Evolutionary conservation across 2,797 vertebrate genomes (phyloP).

Genomic region (Poecilia wingei): DNA sequence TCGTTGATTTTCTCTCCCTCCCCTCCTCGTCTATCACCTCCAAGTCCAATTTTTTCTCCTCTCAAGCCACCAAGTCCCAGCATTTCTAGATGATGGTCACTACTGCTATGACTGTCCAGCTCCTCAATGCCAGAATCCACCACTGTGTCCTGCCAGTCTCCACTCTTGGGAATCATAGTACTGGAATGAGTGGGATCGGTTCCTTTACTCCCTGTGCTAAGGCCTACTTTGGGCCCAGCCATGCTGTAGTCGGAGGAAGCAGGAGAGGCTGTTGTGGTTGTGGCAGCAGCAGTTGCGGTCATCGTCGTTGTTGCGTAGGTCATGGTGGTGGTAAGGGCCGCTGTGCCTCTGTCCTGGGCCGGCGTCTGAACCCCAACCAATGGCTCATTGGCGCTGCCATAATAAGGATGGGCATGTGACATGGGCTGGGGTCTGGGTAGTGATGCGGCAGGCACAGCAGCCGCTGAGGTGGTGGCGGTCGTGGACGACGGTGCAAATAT

Average conservation of each 20-base stretch:
- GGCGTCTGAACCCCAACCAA: constrained; percentile 41
- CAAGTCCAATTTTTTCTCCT: constrained; percentile 63
- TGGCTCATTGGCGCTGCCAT: constrained; percentile 59
- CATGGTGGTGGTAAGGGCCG: constrained; percentile 75
- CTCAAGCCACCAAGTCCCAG: constrained; percentile 80
- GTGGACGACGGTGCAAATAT: constrained; percentile 68
- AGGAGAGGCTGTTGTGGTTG: constrained; percentile 71
- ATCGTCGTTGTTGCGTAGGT: constrained; percentile 79
- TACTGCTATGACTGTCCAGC: constrained; percentile 91
- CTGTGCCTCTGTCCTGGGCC: constrained; percentile 73
- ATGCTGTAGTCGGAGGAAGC: constrained; percentile 70
- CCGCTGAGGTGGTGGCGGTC: constrained; percentile 34
- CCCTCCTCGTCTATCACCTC: constrained; percentile 54
- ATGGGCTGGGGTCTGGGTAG: constrained; percentile 80
- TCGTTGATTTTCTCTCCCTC: constrained; percentile 78
- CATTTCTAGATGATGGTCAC: constrained; percentile 90
- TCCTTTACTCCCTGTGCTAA: constrained; percentile 59
- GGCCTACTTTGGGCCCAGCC: constrained; percentile 59
- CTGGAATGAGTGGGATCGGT: constrained; percentile 56
- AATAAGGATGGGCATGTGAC: constrained; percentile 71
- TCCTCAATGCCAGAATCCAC: constrained; percentile 92
- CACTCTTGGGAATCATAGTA: constrained; percentile 75
- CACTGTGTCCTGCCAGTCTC: constrained; percentile 85
- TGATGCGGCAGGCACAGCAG: constrained; percentile 47
- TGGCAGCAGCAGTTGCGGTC: constrained; percentile 68